phyloP scores from a whole-genome alignment of 2,797 vertebrate genomes.

The Botia kubotai region DNA sequence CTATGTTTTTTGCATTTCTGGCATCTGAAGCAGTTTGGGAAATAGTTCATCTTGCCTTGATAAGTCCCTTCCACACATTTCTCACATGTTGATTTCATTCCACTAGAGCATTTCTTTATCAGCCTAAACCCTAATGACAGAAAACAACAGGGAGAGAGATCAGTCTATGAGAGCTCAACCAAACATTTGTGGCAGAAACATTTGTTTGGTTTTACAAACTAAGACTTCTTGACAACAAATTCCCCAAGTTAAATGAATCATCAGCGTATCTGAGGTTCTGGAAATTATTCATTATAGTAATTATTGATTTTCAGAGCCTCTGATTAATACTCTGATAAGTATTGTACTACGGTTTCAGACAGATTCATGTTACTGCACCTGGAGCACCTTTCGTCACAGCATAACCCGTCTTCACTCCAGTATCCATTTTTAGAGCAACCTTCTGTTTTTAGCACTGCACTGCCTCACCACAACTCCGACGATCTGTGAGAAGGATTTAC shows the following conservation, averaged over 20 bases:
- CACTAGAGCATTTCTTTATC: not conserved
- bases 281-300: not conserved
- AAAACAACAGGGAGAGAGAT: not conserved
- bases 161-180: not conserved
- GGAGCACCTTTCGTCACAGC: conserved; percentile 29
- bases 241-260: not conserved
- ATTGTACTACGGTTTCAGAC: not conserved
- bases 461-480: not conserved
- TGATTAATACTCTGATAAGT: not conserved
- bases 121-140: conserved; percentile 1
- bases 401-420: conserved; percentile 10
- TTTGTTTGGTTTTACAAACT: not conserved
- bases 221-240: not conserved
- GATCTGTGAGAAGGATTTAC: not conserved
- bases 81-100: conserved; percentile 1
- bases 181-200: not conserved
- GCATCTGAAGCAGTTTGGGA: conserved; percentile 38
- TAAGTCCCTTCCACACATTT: conserved; percentile 21
- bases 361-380: not conserved
- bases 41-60: conserved; percentile 17
- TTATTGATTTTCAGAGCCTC: not conserved
- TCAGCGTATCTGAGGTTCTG: not conserved
- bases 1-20: not conserved
- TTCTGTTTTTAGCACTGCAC: not conserved
- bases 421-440: conserved; percentile 20